Evolutionary conservation across 2,888 invertebrate genomes (phyloP).

Genomic region (Tortrix viridana): DNA sequence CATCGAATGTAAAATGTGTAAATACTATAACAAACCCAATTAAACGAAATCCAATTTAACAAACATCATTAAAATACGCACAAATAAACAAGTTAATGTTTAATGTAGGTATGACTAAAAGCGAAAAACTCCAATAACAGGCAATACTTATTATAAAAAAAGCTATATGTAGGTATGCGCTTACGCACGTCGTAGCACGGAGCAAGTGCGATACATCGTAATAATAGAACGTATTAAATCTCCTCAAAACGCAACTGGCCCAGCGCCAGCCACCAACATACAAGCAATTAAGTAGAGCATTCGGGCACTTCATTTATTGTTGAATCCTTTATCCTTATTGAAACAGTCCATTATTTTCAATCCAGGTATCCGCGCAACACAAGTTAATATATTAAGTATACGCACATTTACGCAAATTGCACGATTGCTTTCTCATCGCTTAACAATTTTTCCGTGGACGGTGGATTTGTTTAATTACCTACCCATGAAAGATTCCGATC

Average conservation of each 20-base stretch:
- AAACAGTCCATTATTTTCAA: background rate
- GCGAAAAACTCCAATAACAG: background rate
- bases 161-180: conserved; percentile 1
- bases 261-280: conserved; percentile 16
- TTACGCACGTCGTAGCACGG: conserved; percentile 20
- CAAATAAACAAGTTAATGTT: background rate
- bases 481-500: background rate
- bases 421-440: too few relatives aligned
- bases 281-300: conserved; percentile 28
- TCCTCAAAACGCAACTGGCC: conserved; percentile 34
- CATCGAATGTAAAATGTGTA: too few relatives aligned
- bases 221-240: conserved; percentile 31
- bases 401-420: too few relatives aligned
- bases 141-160: background rate
- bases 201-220: conserved; percentile 23
- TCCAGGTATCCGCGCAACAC: too few relatives aligned
- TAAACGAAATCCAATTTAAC: too few relatives aligned
- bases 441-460: background rate
- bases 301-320: conserved; percentile 10
- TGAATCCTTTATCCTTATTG: background rate
- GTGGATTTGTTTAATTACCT: background rate
- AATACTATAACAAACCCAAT: too few relatives aligned
- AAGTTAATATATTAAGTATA: too few relatives aligned
- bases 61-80: too few relatives aligned
- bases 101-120: background rate